Evolutionary conservation across 2,113 vertebrate species (phyloP), one percentile per base, ranked within the genome.

Genomic region (Poeciliopsis prolifica): DNA sequence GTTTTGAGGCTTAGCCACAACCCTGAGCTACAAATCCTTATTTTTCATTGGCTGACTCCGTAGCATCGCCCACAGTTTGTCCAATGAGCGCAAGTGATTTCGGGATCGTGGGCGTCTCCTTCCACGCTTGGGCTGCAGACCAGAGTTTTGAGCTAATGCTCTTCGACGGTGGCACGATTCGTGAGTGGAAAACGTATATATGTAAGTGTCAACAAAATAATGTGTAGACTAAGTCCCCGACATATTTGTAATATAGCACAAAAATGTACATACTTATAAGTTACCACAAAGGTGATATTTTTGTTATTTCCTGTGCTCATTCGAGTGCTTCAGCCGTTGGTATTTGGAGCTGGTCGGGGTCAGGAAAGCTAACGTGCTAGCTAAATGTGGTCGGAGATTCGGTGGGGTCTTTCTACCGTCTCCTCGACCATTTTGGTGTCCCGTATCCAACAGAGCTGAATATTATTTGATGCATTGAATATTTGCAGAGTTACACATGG

Each of bases 351-450:
- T 83, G 73, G 90, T 73, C n/a, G n/a, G 68, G 73, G 90, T 75
- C n/a, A 24, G 68, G 51, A 70, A 82, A 71, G 85, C 83, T 92
- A 89, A 69, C 65, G 0, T 26, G 83, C 81, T 82, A 33, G 86
- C 79, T 89, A 85, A 65, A 65, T n/a, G 22, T 58, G 22, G 51
- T 61, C 67, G 70, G 42, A 24, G 61, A 22, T 68, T 79, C 60
- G 35, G 35, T 78, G 75, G 74, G 85, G 71, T 85, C 77, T 80
- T 77, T 44, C 29, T 75, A 58, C n/a, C 3, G 44, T 81, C 61
- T 72, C 61, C 66, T 78, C 82, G 71, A 86, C 87, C 86, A 84
- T 90, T 88, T 92, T 88, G 82, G 13, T 78, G 58, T 61, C 48
- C 65, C 65, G 63, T 33, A 37, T 48, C 26, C 72, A 79, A 58